Evolutionary conservation across 1,140 invertebrate genomes (phyloP), one percentile per base, ranked within the genome.

Genomic region (Bradynema listronoti): DNA sequence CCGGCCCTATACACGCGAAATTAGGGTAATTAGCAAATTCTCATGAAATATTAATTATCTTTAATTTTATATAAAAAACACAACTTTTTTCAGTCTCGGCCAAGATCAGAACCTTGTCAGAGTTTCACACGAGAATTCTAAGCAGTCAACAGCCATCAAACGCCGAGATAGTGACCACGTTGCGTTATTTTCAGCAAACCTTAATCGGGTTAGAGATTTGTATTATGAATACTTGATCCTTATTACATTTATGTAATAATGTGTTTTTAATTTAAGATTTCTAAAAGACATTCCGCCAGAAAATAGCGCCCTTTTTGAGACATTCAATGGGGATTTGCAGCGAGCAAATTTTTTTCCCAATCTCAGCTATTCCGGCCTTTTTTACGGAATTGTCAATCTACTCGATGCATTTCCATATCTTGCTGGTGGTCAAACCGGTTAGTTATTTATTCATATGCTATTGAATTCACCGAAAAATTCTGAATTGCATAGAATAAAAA

Each of bases 111-210:
- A 94, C 87, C 78, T 84, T 99, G 66, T 90, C 92, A 81, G 94
- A 98, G 80, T 92, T 88, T 80, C 91, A 96, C 78, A 84, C 89
- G 71, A 85, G 92, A 61, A 84, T 97, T 56, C 84, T 89, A 70
- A 90, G 94, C 82, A 89, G 88, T 67, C 85, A 87, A 69, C 86
- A 90, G 74, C 91, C 93, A 29, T 90, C 89, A 57, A 92, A 92
- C 56, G 82, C 86, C 58, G 94, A 99, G 80, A 90, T 97, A 79
- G 89, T 90, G 51, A 94, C 91, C 78, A 96, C 91, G 56, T 84
- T 98, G 69, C 94, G 95, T 80, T 95, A 92, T 80, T 97, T 98
- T 81, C 92, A 91, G 27, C 90, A 94, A 83, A 94, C 90, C 49
- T 83, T 98, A 56, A 82, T 97, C 68, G 88, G 81, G 93, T 96